These are phyloP conservation scores for Quadroppia sp. DNA, from an alignment of 2,888 invertebrate species.

Conservation along the genomic window DNA sequence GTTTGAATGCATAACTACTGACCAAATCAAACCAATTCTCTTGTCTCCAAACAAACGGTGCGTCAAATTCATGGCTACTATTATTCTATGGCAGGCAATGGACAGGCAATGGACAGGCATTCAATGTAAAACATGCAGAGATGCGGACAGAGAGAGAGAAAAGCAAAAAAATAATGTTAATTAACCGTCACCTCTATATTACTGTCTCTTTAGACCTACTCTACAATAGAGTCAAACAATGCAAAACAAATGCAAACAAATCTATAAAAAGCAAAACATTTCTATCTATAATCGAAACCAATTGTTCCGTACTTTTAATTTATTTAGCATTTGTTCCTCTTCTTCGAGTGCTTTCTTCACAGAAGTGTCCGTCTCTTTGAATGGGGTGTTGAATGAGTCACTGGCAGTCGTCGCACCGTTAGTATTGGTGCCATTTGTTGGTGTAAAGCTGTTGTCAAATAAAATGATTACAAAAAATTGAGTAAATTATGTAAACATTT, in stretches of 20 bases:
- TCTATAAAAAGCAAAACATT: not conserved
- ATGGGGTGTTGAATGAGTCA: conserved; percentile 9
- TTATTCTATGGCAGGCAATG: conserved; percentile 10
- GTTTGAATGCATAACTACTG: conserved; percentile 16
- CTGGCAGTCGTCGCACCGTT: conserved; percentile 44
- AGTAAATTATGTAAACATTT: not conserved
- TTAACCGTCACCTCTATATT: not conserved
- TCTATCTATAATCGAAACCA: not conserved
- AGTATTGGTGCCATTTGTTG: not conserved
- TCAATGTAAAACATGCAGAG: conserved; percentile 14
- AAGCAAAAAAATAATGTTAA: not conserved
- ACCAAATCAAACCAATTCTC: conserved; percentile 40
- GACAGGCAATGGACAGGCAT: conserved; percentile 14
- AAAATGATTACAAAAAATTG: not conserved
- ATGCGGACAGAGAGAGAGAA: conserved; percentile 20
- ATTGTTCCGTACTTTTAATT: conserved; percentile 70
- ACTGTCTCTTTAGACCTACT: no score
- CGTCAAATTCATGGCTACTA: conserved; percentile 31
- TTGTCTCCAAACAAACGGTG: conserved; percentile 42
- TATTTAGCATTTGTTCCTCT: conserved; percentile 92
- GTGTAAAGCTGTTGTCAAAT: not conserved
- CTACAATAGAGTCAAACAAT: not conserved
- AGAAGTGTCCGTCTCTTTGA: conserved; percentile 33
- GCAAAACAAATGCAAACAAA: not conserved
- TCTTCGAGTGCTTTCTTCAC: conserved; percentile 65